Percentiles rank a stretch among this genome's conserved stretches.
Evolutionary conservation across 2,888 invertebrate genomes (phyloP).

Genomic region (Pristionchus entomophagus): DNA sequence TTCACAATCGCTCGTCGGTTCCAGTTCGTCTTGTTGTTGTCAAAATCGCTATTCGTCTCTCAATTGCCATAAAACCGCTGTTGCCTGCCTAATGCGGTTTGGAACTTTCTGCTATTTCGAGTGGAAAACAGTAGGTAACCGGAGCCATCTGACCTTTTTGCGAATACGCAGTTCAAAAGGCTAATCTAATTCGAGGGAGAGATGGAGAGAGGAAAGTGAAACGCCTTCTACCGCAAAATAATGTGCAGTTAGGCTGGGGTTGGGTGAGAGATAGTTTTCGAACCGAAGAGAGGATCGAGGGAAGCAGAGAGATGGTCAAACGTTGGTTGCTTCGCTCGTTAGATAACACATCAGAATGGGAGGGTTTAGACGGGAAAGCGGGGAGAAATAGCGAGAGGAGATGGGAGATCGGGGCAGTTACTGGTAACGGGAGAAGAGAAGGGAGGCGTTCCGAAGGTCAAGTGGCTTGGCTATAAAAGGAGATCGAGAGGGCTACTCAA

Average conservation of each 20-base stretch:
- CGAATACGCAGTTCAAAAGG: neutral
- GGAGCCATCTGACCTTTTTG: constrained; percentile 2
- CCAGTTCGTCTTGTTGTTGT: no score
- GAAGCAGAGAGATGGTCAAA: neutral
- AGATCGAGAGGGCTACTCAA: constrained; percentile 19
- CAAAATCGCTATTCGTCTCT: neutral
- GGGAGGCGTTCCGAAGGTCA: neutral
- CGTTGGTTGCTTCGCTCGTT: neutral
- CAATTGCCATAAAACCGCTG: neutral
- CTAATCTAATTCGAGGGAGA: neutral
- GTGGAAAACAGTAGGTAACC: neutral
- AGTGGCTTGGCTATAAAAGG: neutral
- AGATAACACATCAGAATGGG: neutral
- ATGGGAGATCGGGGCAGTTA: neutral
- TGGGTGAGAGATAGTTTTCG: neutral
- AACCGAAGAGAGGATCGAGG: neutral
- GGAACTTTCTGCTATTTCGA: neutral
- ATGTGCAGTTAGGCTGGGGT: neutral
- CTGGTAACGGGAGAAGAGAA: constrained; percentile 8
- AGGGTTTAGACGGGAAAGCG: neutral
- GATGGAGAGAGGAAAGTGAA: neutral
- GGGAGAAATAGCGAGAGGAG: no score
- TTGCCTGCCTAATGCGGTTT: neutral
- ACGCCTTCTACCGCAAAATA: constrained; percentile 36
- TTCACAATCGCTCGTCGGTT: neutral